These are phyloP conservation scores for Heteractis magnifica DNA, from an alignment of 92 coral and sea anemone species.

Conservation along the genomic window DNA sequence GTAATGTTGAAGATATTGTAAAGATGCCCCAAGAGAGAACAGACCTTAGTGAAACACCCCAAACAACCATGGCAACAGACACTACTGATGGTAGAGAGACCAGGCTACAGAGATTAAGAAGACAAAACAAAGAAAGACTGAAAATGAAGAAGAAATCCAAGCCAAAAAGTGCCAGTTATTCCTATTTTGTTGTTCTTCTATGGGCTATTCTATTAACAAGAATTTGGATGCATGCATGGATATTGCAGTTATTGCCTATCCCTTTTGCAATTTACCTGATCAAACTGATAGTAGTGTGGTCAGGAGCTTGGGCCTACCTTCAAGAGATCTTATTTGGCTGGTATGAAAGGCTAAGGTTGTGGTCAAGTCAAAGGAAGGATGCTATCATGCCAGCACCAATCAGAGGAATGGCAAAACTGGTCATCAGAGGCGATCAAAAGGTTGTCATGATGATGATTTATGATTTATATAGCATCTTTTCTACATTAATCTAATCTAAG, in stretches of 20 bases:
- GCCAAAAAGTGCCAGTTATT: constrained; percentile 62
- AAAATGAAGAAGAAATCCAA: constrained; percentile 40
- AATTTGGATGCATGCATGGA: constrained; percentile 75
- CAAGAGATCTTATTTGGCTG: constrained; percentile 33
- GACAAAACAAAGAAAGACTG: constrained; percentile 36
- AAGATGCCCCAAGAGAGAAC: constrained; percentile 11
- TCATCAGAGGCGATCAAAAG: constrained; percentile 87
- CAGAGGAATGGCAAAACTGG: constrained; percentile 77
- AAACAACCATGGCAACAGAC: constrained; percentile 33
- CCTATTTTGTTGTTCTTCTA: constrained; percentile 82
- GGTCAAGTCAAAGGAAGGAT: constrained; percentile 75
- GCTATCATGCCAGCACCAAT: constrained; percentile 90
- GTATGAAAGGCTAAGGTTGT: constrained; percentile 56
- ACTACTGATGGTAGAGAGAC: constrained; percentile 41
- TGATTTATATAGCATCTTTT: too few relatives aligned
- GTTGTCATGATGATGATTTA: constrained; percentile 25
- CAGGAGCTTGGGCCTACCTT: constrained; percentile 67
- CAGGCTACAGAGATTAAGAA: constrained; percentile 50
- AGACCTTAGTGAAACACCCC: constrained; percentile 15
- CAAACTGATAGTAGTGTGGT: constrained; percentile 57
- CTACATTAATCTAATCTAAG: too few relatives aligned
- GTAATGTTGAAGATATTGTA: constrained; percentile 48
- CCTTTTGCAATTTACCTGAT: constrained; percentile 76
- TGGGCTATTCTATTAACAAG: constrained; percentile 89
- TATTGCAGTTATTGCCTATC: constrained; percentile 71